Evolutionary conservation across 2,113 vertebrate species (phyloP).

Genomic region (Toxostoma redivivum): DNA sequence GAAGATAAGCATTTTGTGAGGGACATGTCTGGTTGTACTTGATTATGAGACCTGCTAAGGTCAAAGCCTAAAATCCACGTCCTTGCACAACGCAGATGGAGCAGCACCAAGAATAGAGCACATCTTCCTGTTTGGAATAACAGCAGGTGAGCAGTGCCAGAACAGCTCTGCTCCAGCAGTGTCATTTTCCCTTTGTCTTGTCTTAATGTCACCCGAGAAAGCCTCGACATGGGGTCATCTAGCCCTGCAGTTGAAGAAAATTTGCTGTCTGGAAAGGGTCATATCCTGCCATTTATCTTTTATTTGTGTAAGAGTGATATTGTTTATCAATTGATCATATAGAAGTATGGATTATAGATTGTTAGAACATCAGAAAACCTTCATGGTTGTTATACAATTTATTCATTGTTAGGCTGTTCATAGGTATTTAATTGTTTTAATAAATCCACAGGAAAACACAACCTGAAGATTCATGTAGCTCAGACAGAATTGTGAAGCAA

Average conservation of each 20-base stretch:
- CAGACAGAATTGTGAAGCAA: not conserved
- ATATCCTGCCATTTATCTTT: not conserved
- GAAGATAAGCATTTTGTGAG: not conserved
- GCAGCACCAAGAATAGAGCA: not conserved
- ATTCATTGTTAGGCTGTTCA: not conserved
- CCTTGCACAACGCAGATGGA: not conserved
- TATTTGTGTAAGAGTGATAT: not conserved
- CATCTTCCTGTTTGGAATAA: not conserved
- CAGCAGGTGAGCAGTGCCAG: not conserved
- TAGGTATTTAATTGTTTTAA: not conserved
- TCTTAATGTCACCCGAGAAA: not conserved
- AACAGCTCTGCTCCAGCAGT: rapidly evolving
- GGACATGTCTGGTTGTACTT: rapidly evolving
- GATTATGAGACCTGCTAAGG: not conserved
- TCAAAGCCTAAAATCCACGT: not conserved
- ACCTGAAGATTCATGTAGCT: not conserved
- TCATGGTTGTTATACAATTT: not conserved
- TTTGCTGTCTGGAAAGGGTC: not conserved
- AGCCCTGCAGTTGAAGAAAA: not conserved
- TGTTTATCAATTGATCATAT: not conserved
- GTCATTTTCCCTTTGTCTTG: not conserved
- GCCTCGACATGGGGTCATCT: not conserved
- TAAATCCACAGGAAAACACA: not conserved
- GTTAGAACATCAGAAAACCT: not conserved
- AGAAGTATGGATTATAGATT: not conserved